A percentile compares a stretch with the other conserved stretches of the same genome.
These are phyloP conservation scores for Anabas testudineus DNA, from an alignment of 2,797 vertebrate species.

Conservation along the genomic window DNA sequence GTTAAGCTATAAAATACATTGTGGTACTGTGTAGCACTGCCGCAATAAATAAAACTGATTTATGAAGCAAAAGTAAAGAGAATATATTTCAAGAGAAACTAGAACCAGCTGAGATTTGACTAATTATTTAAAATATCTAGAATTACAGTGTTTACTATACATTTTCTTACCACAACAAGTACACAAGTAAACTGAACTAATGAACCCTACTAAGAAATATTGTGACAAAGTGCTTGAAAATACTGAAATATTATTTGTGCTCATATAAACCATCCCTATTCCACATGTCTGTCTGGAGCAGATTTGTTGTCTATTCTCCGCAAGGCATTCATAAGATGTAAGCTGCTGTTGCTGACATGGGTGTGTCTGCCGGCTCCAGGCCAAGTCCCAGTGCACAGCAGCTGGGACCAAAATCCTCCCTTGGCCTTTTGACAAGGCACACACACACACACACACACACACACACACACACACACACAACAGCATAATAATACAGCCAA, in stretches of 20 bases:
- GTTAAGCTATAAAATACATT: background rate
- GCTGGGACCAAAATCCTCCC: conserved; percentile 79
- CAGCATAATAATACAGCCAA: conserved; percentile 14
- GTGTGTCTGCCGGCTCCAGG: conserved; percentile 72
- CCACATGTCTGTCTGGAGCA: conserved; percentile 35
- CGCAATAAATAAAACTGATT: no score
- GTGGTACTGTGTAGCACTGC: no score
- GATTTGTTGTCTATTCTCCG: conserved; percentile 45
- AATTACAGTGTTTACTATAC: background rate
- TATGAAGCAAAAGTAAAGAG: no score
- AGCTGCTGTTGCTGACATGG: conserved; percentile 71
- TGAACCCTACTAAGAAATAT: background rate
- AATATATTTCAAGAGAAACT: conserved; percentile 10
- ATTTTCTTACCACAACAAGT: background rate
- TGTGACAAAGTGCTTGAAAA: conserved; percentile 2
- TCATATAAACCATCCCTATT: background rate
- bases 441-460: conserved; percentile 19
- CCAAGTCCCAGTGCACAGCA: conserved; percentile 73
- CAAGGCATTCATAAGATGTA: conserved; percentile 60
- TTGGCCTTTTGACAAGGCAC: conserved; percentile 70
- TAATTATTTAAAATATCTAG: background rate
- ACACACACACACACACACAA: conserved; percentile 30
- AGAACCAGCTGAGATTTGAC: background rate
- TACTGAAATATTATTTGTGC: background rate
- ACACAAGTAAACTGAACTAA: background rate